phyloP scores from a whole-genome alignment of 2,113 vertebrate species.

The Lepus timidus region DNA sequence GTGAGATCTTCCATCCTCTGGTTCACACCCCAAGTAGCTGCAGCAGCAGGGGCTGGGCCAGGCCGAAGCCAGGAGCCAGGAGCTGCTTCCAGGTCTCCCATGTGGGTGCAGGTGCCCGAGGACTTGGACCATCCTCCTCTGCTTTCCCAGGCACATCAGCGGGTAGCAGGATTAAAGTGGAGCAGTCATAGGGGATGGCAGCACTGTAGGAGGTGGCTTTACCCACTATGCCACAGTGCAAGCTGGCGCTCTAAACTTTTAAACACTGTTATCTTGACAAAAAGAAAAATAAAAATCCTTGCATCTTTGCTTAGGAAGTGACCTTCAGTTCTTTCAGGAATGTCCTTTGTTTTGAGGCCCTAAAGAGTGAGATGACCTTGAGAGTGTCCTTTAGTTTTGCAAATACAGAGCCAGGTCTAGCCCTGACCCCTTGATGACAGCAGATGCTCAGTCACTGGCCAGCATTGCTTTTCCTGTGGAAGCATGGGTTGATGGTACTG shows the following conservation, averaged over 20 bases:
- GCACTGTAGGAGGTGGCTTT: no score
- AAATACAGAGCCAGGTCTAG: background rate
- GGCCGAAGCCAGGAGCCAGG: no score
- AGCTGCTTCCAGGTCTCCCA: no score
- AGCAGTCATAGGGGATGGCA: no score
- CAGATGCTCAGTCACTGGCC: background rate
- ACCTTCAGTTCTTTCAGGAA: background rate
- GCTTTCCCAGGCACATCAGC: no score
- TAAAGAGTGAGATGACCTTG: slow-evolving; percentile 45
- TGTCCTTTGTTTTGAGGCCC: slow-evolving; percentile 22
- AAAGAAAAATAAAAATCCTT: slow-evolving; percentile 18
- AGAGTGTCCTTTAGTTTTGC: slow-evolving; percentile 37
- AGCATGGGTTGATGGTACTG: slow-evolving; percentile 1
- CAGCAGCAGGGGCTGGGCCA: no score
- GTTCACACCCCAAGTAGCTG: no score
- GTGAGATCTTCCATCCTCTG: no score
- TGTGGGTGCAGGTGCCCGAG: no score
- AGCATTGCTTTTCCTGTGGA: background rate
- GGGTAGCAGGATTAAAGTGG: no score
- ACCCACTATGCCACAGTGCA: no score
- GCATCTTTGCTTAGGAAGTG: slow-evolving; percentile 12
- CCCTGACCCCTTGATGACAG: background rate
- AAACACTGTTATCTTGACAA: slow-evolving; percentile 35
- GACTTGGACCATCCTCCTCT: no score
- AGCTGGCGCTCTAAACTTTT: background rate